phyloP scores from a whole-genome alignment of 2,888 invertebrate species.

The Gari tellinella region DNA sequence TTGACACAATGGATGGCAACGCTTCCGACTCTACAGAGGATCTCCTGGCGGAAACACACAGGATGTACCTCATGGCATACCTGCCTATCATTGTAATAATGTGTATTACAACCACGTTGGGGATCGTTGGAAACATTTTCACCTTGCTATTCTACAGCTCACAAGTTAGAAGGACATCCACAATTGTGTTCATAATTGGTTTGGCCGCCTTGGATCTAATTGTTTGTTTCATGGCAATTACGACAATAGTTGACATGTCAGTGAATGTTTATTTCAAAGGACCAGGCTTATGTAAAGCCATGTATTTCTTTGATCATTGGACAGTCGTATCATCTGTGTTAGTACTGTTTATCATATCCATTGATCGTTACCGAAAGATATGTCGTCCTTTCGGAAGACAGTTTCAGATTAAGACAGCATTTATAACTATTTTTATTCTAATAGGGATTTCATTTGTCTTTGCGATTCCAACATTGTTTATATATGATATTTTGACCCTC shows the following conservation, averaged over 20 bases:
- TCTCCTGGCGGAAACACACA: too few species aligned
- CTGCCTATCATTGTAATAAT: too few species aligned
- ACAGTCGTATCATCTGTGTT: conserved; percentile 34
- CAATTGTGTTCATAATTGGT: too few species aligned
- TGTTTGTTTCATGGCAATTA: conserved; percentile 24
- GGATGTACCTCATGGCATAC: too few species aligned
- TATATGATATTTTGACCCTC: conserved; percentile 26
- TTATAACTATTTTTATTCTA: not conserved
- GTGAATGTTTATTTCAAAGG: conserved; percentile 27
- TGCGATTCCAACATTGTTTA: conserved; percentile 34
- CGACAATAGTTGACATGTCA: conserved; percentile 27
- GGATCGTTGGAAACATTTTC: too few species aligned
- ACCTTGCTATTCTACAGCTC: too few species aligned
- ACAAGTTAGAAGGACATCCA: too few species aligned
- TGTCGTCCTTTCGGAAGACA: conserved; percentile 36
- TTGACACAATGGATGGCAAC: too few species aligned
- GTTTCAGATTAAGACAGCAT: conserved; percentile 25
- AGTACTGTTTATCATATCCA: too few species aligned
- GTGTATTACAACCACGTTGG: too few species aligned
- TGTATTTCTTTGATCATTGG: conserved; percentile 51
- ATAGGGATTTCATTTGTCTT: conserved; percentile 15
- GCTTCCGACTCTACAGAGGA: too few species aligned
- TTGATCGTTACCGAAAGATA: conserved; percentile 35
- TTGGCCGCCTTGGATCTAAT: too few species aligned
- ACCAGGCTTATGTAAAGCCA: conserved; percentile 22